Evolutionary conservation across 2,797 vertebrate species (phyloP).

Genomic region (Hypotaenidia okinawae): DNA sequence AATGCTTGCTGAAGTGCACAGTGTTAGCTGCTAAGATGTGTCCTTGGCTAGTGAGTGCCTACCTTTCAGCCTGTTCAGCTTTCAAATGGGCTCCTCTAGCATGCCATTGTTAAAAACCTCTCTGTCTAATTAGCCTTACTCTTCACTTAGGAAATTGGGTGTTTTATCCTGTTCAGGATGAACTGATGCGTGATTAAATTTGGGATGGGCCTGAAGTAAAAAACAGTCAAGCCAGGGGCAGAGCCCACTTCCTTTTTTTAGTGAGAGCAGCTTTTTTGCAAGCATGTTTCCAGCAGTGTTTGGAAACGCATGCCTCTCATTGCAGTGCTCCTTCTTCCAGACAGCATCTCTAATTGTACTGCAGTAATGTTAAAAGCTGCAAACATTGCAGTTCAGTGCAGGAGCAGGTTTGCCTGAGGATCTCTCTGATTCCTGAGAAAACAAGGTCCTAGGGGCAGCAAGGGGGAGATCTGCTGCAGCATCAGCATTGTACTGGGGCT

Average conservation of each 20-base stretch:
- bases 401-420: background rate
- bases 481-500: background rate
- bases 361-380: background rate
- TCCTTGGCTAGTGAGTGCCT: background rate
- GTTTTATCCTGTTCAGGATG: background rate
- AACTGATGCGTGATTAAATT: background rate
- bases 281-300: background rate
- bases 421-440: background rate
- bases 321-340: conserved; percentile 18
- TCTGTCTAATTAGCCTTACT: conserved; percentile 4
- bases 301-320: background rate
- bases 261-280: background rate
- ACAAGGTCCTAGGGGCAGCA: background rate
- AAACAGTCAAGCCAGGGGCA: conserved; percentile 7
- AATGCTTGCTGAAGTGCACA: background rate
- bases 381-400: background rate
- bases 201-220: background rate
- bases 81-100: background rate
- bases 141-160: background rate
- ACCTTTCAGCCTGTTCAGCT: background rate
- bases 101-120: background rate
- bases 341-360: conserved; percentile 7
- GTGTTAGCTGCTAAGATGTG: background rate
- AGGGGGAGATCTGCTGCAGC: background rate
- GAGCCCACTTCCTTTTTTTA: background rate